These are phyloP conservation scores for Clitarchus hookeri DNA, from an alignment of 2,888 invertebrate genomes.

Conservation along the genomic window DNA sequence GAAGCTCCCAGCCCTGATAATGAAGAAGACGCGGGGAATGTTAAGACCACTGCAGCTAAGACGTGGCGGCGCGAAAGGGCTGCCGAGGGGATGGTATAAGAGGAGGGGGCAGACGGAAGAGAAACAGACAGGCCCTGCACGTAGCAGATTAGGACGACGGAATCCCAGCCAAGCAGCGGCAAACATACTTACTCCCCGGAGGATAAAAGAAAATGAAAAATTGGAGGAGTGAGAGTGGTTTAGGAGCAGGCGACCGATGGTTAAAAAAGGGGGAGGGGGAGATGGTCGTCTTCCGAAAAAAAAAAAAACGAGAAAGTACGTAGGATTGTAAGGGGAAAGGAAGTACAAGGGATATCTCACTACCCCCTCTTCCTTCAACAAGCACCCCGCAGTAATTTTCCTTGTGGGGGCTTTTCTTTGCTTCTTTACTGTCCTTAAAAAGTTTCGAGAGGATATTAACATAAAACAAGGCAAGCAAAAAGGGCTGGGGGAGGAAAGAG, in stretches of 20 bases:
- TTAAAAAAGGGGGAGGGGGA: neutral
- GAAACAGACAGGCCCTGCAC: conserved; percentile 18
- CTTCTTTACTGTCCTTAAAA: conserved; percentile 14
- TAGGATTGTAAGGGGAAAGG: neutral
- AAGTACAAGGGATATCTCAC: neutral
- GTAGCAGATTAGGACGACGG: conserved; percentile 18
- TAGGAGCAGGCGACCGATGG: neutral
- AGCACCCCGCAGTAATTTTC: neutral
- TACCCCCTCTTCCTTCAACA: neutral
- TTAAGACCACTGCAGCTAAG: conserved; percentile 27
- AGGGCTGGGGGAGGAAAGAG: neutral
- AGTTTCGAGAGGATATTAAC: conserved; percentile 8
- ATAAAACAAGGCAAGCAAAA: conserved; percentile 10
- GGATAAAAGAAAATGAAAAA: conserved; percentile 20
- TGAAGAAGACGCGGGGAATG: conserved; percentile 36
- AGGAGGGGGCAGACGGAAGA: neutral
- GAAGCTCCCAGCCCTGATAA: conserved; percentile 33
- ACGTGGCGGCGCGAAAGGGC: neutral
- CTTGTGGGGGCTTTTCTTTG: conserved; percentile 10
- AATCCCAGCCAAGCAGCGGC: neutral
- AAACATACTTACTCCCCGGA: conserved; percentile 19
- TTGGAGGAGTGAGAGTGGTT: conserved; percentile 10
- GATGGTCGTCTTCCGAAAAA: too few relatives aligned
- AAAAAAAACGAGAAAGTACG: neutral
- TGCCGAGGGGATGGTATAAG: neutral